Evolutionary conservation across 2,888 invertebrate genomes (phyloP), one percentile per base, ranked within the genome.

Genomic region (Brachycybe producta): DNA sequence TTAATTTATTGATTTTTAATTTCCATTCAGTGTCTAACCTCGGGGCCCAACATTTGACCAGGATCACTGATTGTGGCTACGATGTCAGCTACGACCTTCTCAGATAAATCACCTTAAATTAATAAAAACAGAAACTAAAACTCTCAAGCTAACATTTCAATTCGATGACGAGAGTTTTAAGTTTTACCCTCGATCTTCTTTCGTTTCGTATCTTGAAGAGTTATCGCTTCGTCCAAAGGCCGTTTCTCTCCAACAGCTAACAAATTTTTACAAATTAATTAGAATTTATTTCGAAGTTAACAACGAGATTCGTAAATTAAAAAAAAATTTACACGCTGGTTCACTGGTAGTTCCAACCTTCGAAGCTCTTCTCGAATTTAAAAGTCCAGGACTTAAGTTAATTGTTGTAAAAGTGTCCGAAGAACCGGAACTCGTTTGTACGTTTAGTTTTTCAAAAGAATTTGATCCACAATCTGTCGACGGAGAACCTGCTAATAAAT

Each of bases 21-120:
- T 15, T 26, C 17, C n/a, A n/a, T n/a, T n/a, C n/a, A n/a, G n/a
- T n/a, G n/a, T 35, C 24, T 47, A 58, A 81, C 83, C 64, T 84
- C 84, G 2, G 84, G 82, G 2, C 84, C 84, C 51, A 80, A 79
- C 78, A 85, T 83, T 56, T 83, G 80, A 64, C 82, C 82, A 1
- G 85, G 84, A 65, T 88, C 85, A 47, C 79, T 78, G 54, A 90
- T 84, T 17, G 82, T 80, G 40, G 83, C 81, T 41, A 90, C 77
- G 32, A 90, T 83, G 61, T 86, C 81, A 3, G 81, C 75, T 0
- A 91, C 80, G 0, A 81, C 79, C 8, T 86, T 80, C 52, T 81
- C 78, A 38, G 82, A 75, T 47, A 88, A 73, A 70, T 90, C 90
- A 52, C 66, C 67, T 32, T 62, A 46, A 48, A 30, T 2, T 19